Base-by-base conservation (phyloP, 2,797 vertebrate species). In the Melanotaenia parkinsoni region DNA sequence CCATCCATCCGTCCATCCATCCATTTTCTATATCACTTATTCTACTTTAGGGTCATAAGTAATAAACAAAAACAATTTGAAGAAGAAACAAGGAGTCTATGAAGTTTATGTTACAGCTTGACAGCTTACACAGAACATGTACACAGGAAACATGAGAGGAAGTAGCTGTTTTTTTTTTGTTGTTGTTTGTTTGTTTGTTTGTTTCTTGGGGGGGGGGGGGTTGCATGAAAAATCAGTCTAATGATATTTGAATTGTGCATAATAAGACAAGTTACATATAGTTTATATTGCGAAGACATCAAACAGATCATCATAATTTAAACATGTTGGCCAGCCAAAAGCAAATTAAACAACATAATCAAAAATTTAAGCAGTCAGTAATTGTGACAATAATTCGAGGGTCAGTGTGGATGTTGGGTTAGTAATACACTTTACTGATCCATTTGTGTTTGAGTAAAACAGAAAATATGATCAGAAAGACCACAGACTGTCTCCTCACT, bases 241-340 rank as follows among this genome's bases (percentile, higher is more conserved):
- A 26, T 22, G 8, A 22, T 51, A 24, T 51, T 24, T 22, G 9
- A 22, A 12, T 22, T 51, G 14, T 38, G 0, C 6, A 47, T n/a
- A 18, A 40, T 40, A 20, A n/a, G 5, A 47, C 45, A 50, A 10
- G 20, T 53, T 24, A 84, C 65, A 45, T 63, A 11, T 40, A 45
- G 12, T 28, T 43, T 51, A 58, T 77, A 14, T 50, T 67, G 14
- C 69, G 71, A 26, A 54, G 54, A 77, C 33, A 57, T 58, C 13
- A 70, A 26, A 60, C 24, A 50, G 13, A 72, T 56, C 32, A 24
- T 58, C 8, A 16, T 67, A 50, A 71, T 65, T 69, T 58, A 58
- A 60, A 64, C 71, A 67, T 56, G 63, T 74, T 80, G 83, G 79
- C 69, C 79, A 78, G 74, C 69, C 72, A 83, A 80, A 58, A 82